These are phyloP conservation scores for Percopsis omiscomaycus DNA, from an alignment of 2,797 vertebrate genomes.

Conservation along the genomic window DNA sequence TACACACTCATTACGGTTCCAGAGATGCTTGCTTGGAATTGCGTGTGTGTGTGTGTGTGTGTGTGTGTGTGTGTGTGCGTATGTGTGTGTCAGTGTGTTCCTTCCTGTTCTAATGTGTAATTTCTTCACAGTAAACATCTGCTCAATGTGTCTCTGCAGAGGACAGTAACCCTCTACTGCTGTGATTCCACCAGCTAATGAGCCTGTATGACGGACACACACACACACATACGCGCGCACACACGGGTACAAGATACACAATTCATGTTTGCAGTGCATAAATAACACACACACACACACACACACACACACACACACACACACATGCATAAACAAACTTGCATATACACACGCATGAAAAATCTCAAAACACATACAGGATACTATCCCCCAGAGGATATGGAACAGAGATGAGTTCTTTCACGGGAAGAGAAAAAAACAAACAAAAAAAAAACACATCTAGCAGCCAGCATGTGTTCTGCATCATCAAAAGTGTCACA, in stretches of 20 bases:
- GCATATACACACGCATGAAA: not conserved
- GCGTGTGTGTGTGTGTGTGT: not conserved
- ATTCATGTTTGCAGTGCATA: not conserved
- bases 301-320: conserved; percentile 9
- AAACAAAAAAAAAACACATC: conserved; percentile 1
- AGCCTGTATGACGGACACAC: conserved; percentile 48
- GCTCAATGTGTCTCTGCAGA: conserved; percentile 43
- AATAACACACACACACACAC: conserved; percentile 15
- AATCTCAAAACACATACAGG: not conserved
- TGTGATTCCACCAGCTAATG: conserved; percentile 63
- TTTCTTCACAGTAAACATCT: conserved; percentile 58
- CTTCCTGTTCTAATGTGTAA: conserved; percentile 27
- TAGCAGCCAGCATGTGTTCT: not conserved
- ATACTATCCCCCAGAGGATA: conserved; percentile 35
- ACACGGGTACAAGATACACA: not conserved
- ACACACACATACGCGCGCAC: not conserved
- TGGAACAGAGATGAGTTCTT: conserved; percentile 16
- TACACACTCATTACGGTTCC: too few relatives aligned
- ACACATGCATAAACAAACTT: not conserved
- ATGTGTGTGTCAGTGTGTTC: conserved; percentile 5
- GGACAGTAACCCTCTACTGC: conserved; percentile 51
- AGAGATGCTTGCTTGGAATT: too few relatives aligned
- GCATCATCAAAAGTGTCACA: conserved; percentile 5
- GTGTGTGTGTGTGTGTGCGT: conserved; percentile 31
- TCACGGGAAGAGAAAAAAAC: not conserved